Conservation (phyloP, 2,888 invertebrate genomes). For the Aleiodes alternator region DNA sequence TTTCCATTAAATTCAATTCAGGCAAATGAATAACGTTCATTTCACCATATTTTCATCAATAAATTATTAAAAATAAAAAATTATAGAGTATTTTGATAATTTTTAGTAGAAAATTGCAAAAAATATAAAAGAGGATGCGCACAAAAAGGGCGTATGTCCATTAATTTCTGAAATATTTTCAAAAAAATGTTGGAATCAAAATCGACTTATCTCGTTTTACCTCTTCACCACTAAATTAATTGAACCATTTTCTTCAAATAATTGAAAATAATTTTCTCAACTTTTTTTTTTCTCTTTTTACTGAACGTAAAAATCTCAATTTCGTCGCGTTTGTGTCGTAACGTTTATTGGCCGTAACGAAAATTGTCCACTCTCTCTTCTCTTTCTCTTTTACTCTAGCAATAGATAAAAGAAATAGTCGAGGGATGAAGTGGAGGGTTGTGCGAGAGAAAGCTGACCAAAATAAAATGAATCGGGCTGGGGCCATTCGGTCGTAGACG, state of each 20-base stretch:
- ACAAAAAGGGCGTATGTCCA: too few relatives aligned
- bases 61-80: too few relatives aligned
- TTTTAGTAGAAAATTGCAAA: too few relatives aligned
- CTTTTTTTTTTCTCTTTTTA: constrained; percentile 1
- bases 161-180: too few relatives aligned
- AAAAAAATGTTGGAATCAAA: too few relatives aligned
- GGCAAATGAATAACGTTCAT: too few relatives aligned
- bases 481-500: constrained; percentile 29
- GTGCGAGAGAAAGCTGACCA: constrained; percentile 19
- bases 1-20: too few relatives aligned
- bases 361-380: constrained; percentile 12
- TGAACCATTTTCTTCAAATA: not conserved
- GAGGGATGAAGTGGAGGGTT: constrained; percentile 24
- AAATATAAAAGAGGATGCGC: too few relatives aligned
- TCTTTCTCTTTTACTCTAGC: not conserved
- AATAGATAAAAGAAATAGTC: constrained; percentile 20
- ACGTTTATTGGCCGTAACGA: constrained; percentile 29
- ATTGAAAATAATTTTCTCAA: not conserved
- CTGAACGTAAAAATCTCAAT: constrained; percentile 36
- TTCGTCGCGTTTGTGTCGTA: constrained; percentile 26
- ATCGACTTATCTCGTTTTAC: too few relatives aligned
- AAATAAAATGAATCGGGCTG: constrained; percentile 28
- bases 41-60: too few relatives aligned
- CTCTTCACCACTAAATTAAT: too few relatives aligned
- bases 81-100: too few relatives aligned